These are phyloP conservation scores for Thripadectes ignobilis DNA, from an alignment of 2,797 vertebrate genomes.

Conservation along the genomic window DNA sequence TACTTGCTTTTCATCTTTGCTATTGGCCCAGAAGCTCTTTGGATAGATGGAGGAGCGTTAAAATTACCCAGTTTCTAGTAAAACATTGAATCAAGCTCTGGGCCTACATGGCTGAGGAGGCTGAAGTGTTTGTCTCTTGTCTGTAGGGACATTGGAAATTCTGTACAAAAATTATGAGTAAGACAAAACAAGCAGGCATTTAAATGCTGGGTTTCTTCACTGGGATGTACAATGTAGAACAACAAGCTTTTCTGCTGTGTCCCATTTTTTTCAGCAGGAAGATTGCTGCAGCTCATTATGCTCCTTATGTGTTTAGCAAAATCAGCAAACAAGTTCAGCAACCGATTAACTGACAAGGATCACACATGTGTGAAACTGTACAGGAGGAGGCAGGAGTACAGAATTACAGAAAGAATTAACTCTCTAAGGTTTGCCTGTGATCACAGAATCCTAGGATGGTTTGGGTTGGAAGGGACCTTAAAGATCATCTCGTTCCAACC, in stretches of 20 bases:
- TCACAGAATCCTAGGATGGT: background rate
- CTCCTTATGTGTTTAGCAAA: constrained; percentile 9
- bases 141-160: background rate
- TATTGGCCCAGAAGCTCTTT: background rate
- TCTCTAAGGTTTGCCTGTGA: background rate
- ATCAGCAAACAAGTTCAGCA: constrained; percentile 18
- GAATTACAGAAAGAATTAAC: background rate
- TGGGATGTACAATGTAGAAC: background rate
- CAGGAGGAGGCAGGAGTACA: background rate
- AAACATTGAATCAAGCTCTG: background rate
- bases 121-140: background rate
- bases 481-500: accelerated
- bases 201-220: background rate
- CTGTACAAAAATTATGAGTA: background rate
- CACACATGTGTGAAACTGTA: background rate
- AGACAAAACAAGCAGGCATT: background rate
- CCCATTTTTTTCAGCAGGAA: background rate
- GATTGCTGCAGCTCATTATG: background rate
- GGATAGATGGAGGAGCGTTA: background rate
- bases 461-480: background rate
- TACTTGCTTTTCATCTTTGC: background rate
- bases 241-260: background rate
- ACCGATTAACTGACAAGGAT: background rate
- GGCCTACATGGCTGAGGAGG: background rate
- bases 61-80: background rate